Base-by-base conservation (phyloP, 2,797 vertebrate species). In the Triplophysa yarkandensis region DNA sequence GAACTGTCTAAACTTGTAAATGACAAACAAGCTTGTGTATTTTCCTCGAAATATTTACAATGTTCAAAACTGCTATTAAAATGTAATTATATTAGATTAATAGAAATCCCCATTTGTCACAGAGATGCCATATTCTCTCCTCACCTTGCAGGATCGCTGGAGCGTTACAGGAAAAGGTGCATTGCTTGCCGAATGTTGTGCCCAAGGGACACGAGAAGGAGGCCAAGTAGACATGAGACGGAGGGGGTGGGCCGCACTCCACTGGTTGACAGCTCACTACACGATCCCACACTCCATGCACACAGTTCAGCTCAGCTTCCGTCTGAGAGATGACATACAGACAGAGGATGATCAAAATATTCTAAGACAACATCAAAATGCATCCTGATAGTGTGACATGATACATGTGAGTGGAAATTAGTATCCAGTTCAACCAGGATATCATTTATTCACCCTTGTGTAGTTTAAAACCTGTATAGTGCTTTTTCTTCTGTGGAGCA, bases 141-240 rank as follows among this genome's bases (percentile, higher is more conserved):
- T 81, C 77, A 97, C 98, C 98, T 94, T 97, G 96, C 60, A 98
- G 90, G 77, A 95, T 96, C 71, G 96, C 94, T 8, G 98, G 98
- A 19, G 93, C 83, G 25, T 93, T 89, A 84, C 98, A 99, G 71
- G 94, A 90, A 81, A 98, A 92, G 11, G 89, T 94, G 69, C 96
- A 98, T 36, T 90, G 91, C 85, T 95, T 94, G 52, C 91, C 89
- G 71, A 94, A 95, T 1, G 83, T 90, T 1, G 96, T 99, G 30
- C 97, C 96, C 78, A 84, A 82, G 0, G 91, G 89, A 79, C 97
- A 99, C 63, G 90, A 95, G 85, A 98, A 98, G 58, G 90, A 84
- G 0, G 98, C 96, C 0, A 97, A 90, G 87, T 92, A 95, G 81
- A 99, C 92, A 0, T 94, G 92, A 23, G 93, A 93, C 43, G 92